These are phyloP conservation scores for Agelaius phoeniceus DNA, from an alignment of 2,113 vertebrate genomes.

Conservation along the genomic window DNA sequence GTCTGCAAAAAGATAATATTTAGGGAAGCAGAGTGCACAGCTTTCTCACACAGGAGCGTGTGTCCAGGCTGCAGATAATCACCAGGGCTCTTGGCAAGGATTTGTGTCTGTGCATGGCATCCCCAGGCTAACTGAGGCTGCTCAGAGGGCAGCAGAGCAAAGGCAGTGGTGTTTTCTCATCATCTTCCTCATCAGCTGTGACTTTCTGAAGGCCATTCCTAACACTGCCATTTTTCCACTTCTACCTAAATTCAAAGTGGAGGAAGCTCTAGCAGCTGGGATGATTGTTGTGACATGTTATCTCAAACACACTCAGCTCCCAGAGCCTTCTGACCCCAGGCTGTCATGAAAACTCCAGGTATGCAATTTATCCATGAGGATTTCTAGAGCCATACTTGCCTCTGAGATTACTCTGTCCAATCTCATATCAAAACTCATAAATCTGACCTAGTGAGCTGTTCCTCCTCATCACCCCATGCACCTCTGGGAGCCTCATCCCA, in stretches of 20 bases:
- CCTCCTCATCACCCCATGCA: background rate
- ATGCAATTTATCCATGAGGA: background rate
- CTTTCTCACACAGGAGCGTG: rapidly evolving
- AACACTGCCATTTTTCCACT: background rate
- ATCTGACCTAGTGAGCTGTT: background rate
- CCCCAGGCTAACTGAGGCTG: rapidly evolving
- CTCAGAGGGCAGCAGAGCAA: background rate
- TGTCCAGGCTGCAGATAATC: background rate
- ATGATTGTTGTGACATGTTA: background rate
- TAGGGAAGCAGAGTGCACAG: background rate
- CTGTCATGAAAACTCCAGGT: background rate
- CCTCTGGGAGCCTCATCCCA: background rate
- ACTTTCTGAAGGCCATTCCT: background rate
- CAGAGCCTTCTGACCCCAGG: background rate
- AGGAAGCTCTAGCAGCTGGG: background rate
- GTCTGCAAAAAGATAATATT: background rate
- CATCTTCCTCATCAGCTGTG: background rate
- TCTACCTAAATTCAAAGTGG: background rate
- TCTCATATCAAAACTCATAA: background rate
- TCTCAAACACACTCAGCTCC: background rate
- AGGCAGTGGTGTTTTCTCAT: rapidly evolving
- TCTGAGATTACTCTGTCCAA: background rate
- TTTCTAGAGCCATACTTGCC: background rate
- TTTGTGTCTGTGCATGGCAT: rapidly evolving
- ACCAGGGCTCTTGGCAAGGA: background rate